phyloP scores from a whole-genome alignment of 2,888 invertebrate species.

The Eustalomyia histrio region DNA sequence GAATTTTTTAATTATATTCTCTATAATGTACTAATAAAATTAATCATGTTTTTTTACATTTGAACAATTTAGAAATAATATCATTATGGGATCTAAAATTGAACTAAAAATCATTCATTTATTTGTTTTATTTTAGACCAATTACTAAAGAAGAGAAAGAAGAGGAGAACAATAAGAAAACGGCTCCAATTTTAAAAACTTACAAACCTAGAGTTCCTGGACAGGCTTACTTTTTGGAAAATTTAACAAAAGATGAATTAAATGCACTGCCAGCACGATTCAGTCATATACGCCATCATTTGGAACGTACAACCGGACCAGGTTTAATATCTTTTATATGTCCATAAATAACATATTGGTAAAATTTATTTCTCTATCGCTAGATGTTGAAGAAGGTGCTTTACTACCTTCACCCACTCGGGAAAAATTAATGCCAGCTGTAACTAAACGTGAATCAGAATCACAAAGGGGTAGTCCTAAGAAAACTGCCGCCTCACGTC shows the following conservation, averaged over 20 bases:
- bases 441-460: conserved; percentile 80
- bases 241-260: conserved; percentile 75
- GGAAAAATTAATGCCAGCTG: conserved; percentile 86
- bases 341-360: conserved; percentile 55
- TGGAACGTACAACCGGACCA: conserved; percentile 86
- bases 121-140: conserved; percentile 81
- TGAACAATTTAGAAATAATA: no score
- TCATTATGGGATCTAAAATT: no score
- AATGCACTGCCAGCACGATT: conserved; percentile 78
- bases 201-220: conserved; percentile 80
- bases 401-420: conserved; percentile 85
- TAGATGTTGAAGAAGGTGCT: conserved; percentile 83
- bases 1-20: no score
- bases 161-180: conserved; percentile 90
- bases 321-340: conserved; percentile 77
- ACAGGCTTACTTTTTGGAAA: conserved; percentile 82
- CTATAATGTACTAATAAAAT: no score
- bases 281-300: conserved; percentile 85
- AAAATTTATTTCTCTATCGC: background rate
- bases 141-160: conserved; percentile 92
- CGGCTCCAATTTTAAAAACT: conserved; percentile 82
- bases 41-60: no score
- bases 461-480: conserved; percentile 79
- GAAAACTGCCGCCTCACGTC: conserved; percentile 78
- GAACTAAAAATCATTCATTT: no score